phyloP scores from a whole-genome alignment of 2,113 vertebrate species.

The Labrus mixtus region DNA sequence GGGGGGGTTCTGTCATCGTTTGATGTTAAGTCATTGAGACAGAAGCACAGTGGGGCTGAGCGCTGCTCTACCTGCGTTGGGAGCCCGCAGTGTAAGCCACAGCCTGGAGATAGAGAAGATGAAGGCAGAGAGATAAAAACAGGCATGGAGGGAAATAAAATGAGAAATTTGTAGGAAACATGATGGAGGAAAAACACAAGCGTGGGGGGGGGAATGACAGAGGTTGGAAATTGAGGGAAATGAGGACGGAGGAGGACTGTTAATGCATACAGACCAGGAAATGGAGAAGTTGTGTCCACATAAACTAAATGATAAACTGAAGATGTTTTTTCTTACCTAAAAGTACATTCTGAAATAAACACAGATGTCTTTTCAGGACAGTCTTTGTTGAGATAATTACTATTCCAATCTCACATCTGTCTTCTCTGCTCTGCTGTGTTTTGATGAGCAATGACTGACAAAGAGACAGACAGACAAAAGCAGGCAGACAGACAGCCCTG shows the following conservation, averaged over 20 bases:
- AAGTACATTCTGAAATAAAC: neutral
- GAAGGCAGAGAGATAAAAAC: conserved; percentile 65
- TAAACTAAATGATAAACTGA: neutral
- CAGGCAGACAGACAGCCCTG: conserved; percentile 39
- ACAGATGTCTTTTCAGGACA: conserved; percentile 40
- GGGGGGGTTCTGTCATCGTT: conserved; percentile 55
- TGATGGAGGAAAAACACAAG: conserved; percentile 45
- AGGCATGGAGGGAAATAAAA: conserved; percentile 58
- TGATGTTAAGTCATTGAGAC: conserved; percentile 79
- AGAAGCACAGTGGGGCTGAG: conserved; percentile 68
- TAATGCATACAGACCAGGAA: conserved; percentile 35
- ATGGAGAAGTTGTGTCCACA: neutral
- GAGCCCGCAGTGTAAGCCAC: conserved; percentile 49
- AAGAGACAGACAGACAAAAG: conserved; percentile 50
- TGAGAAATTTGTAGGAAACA: conserved; percentile 52
- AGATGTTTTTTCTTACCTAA: neutral
- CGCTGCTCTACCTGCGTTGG: conserved; percentile 72
- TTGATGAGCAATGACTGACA: conserved; percentile 33
- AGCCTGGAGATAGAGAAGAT: conserved; percentile 65
- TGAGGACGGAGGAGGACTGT: conserved; percentile 13
- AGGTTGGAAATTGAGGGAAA: conserved; percentile 41
- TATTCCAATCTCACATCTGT: conserved; percentile 35
- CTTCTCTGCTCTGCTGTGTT: conserved; percentile 20
- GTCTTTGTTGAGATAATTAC: conserved; percentile 43
- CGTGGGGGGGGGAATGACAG: conserved; percentile 20